These are phyloP conservation scores for Paedocypris sp. DNA, from an alignment of 2,113 vertebrate genomes.

Conservation along the genomic window DNA sequence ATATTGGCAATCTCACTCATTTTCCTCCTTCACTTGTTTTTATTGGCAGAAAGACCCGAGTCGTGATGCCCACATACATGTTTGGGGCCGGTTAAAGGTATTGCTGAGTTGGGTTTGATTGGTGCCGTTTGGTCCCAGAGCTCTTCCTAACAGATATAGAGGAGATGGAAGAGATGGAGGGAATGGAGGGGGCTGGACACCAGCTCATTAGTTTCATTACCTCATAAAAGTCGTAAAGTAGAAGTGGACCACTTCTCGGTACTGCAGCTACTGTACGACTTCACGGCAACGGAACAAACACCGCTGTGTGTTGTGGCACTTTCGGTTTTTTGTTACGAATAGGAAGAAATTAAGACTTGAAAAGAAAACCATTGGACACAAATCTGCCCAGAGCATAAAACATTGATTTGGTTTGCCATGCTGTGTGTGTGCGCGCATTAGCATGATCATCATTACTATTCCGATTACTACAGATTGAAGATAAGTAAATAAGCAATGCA, in stretches of 20 bases:
- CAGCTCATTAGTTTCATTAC: conserved; percentile 26
- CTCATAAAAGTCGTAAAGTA: conserved; percentile 21
- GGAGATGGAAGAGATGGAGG: neutral
- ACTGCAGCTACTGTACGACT: neutral
- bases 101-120: neutral
- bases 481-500: too few relatives aligned
- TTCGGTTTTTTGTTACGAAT: neutral
- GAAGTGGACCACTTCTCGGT: neutral
- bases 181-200: conserved; percentile 8
- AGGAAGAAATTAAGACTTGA: too few relatives aligned
- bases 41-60: too few relatives aligned
- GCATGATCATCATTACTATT: too few relatives aligned
- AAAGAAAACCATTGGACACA: too few relatives aligned
- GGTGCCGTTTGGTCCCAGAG: neutral
- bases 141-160: conserved; percentile 13
- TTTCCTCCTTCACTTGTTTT: too few relatives aligned
- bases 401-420: too few relatives aligned
- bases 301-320: neutral
- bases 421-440: too few relatives aligned
- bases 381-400: too few relatives aligned
- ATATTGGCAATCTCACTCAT: too few relatives aligned
- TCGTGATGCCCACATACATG: neutral
- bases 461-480: too few relatives aligned
- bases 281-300: neutral
- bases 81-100: neutral